phyloP scores from a whole-genome alignment of 2,888 invertebrate species.

The Mesorhabditis spiculigera region DNA sequence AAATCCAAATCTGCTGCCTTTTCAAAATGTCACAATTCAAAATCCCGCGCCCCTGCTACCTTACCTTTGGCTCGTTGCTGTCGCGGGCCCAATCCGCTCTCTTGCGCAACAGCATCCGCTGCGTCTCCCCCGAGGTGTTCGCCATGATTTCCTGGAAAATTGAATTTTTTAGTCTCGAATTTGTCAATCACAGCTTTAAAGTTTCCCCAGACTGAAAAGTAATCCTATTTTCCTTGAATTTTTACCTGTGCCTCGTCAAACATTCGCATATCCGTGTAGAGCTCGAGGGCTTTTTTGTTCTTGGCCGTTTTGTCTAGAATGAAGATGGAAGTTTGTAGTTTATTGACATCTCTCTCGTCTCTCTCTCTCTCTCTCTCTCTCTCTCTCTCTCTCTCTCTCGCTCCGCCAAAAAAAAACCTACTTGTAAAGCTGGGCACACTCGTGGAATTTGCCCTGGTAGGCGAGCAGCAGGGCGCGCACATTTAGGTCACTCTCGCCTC shows the following conservation, averaged over 20 bases:
- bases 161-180: no score
- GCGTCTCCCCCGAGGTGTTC: conserved; percentile 69
- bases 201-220: neutral
- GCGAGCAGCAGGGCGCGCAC: conserved; percentile 78
- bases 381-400: neutral
- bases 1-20: no score
- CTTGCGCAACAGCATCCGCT: conserved; percentile 78
- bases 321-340: neutral
- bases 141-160: conserved; percentile 61
- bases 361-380: neutral
- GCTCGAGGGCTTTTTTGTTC: conserved; percentile 81
- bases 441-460: conserved; percentile 79
- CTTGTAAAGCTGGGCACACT: conserved; percentile 79
- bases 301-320: conserved; percentile 68
- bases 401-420: conserved; percentile 63
- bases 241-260: conserved; percentile 90
- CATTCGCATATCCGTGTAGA: conserved; percentile 95
- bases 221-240: neutral
- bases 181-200: no score
- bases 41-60: conserved; percentile 77
- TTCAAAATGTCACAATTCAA: conserved; percentile 75
- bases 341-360: neutral
- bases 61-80: conserved; percentile 73
- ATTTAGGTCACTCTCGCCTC: conserved; percentile 34
- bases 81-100: conserved; percentile 96